Percentiles rank a stretch among this genome's conserved stretches.
phyloP scores from a whole-genome alignment of 1,140 invertebrate species.

The Manduca sexta region DNA sequence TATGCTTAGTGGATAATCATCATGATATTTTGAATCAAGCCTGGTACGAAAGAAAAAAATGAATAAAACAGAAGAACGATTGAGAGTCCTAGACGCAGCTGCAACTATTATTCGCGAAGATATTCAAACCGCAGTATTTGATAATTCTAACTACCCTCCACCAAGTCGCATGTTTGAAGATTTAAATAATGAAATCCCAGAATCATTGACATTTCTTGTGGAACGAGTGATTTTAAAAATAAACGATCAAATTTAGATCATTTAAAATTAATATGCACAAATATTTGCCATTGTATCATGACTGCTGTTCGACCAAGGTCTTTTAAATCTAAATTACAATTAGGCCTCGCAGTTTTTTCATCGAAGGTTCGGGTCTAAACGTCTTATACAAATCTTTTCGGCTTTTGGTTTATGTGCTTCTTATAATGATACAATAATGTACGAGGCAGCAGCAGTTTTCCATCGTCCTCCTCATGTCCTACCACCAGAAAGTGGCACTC shows the following conservation, averaged over 20 bases:
- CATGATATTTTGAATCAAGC: constrained; percentile 22
- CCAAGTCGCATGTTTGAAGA: constrained; percentile 36
- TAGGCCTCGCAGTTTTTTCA: constrained; percentile 53
- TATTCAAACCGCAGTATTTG: constrained; percentile 35
- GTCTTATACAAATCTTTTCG: constrained; percentile 37
- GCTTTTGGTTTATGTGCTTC: constrained; percentile 43
- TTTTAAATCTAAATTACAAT: too few relatives aligned
- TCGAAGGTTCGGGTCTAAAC: constrained; percentile 42
- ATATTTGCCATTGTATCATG: too few relatives aligned
- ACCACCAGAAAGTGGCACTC: constrained; percentile 40
- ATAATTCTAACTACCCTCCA: constrained; percentile 34
- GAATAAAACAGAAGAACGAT: constrained; percentile 23
- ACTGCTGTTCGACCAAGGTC: too few relatives aligned
- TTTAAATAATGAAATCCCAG: constrained; percentile 36
- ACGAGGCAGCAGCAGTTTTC: constrained; percentile 47
- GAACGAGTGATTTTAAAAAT: constrained; percentile 38
- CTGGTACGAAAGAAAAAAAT: constrained; percentile 14
- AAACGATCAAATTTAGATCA: constrained; percentile 31
- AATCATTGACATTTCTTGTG: constrained; percentile 35
- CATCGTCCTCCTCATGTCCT: constrained; percentile 37
- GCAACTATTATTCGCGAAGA: constrained; percentile 43
- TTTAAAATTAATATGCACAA: constrained; percentile 38
- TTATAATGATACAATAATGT: constrained; percentile 40
- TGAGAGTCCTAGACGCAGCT: constrained; percentile 33
- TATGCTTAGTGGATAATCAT: constrained; percentile 14